Evolutionary conservation across 2,113 vertebrate species (phyloP), one percentile per base, ranked within the genome.

Genomic region (Catharus fuscescens): DNA sequence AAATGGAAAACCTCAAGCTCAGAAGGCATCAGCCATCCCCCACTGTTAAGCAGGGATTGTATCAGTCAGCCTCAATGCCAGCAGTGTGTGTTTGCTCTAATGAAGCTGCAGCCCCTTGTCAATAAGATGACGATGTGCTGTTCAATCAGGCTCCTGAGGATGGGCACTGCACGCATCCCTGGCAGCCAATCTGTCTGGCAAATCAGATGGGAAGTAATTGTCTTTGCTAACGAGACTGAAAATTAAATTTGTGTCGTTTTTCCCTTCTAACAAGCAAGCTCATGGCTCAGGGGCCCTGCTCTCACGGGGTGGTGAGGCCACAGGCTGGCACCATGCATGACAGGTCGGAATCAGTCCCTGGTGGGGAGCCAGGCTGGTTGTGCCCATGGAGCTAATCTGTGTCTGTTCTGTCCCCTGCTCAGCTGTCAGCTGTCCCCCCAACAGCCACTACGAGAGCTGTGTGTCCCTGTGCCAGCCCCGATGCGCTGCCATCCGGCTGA

Each of bases 371-470:
- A 10, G 38, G 31, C 6, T 6, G 20, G 12, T 67, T 52, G n/a
- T 34, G 40, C 45, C 38, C 4, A 0, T 3, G 29, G 71, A 57
- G 52, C 64, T 94, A 15, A 95, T 42, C 5, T 11, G 3, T 32
- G 6, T 25, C 19, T 6, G 4, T 52, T 32, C 1, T 72, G 44
- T 89, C 21, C 81, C 45, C 48, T 44, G 78, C n/a, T 45, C 98
- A 99, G 99, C 98, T 36, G 97, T 99, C 97, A 98, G 98, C 88
- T 99, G 99, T 97, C 98, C 99, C 20, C 94, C 98, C 23, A 99
- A 99, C 98, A 99, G 99, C 97, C 99, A 99, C 95, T 99, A 99
- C 5, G 98, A 99, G 96, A 99, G 98, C 85, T 99, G 99, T 2
- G 98, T 99, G 98, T 97, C 98, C 15, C 98, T 98, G 59, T 99